Conservation (phyloP, 2,113 vertebrate species). For the Hystrix cristata region DNA sequence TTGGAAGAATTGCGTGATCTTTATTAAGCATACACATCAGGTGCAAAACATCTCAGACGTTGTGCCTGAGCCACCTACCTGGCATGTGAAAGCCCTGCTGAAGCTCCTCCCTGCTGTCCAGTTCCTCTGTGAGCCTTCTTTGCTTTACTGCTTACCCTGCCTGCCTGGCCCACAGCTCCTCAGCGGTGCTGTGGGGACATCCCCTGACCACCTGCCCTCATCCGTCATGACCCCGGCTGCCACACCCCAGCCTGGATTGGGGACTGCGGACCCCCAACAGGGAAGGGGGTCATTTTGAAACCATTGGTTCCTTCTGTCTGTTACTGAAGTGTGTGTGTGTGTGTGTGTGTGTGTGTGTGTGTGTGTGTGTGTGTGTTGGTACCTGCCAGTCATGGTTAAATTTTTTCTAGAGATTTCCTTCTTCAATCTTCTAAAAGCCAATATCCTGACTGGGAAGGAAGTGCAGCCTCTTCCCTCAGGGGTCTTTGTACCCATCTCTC, state of each 20-base stretch:
- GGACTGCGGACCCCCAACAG: neutral
- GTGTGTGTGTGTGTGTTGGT: neutral
- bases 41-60: neutral
- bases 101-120: neutral
- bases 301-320: neutral
- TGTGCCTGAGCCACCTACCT: no score
- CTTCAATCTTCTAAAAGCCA: no score
- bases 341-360: neutral
- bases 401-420: neutral
- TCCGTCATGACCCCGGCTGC: fast-evolving
- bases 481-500: neutral
- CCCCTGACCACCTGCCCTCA: no score
- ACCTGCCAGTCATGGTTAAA: neutral
- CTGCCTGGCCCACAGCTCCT: neutral
- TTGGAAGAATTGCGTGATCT: neutral
- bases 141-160: no score
- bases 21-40: no score
- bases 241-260: neutral
- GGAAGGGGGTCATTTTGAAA: neutral
- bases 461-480: neutral
- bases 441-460: neutral
- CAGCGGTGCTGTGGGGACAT: neutral
- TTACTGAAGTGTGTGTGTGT: no score
- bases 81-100: neutral
- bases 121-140: neutral